Percentiles rank a stretch among this genome's conserved stretches.
phyloP scores from a whole-genome alignment of 2,113 vertebrate genomes.

The Semicossyphus pulcher region DNA sequence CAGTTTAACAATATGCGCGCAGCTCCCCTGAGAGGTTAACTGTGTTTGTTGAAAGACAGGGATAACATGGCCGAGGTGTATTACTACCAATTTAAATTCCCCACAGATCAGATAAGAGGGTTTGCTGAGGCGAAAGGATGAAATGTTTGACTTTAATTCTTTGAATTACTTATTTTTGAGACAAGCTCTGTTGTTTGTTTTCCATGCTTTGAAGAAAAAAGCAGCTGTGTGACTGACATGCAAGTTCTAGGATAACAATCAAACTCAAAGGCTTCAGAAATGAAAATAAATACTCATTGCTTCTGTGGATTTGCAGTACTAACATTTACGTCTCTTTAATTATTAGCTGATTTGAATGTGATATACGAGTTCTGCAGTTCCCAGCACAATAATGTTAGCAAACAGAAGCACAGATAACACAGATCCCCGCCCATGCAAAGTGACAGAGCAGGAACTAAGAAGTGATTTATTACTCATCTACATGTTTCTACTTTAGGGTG shows the following conservation, averaged over 20 bases:
- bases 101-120: constrained; percentile 56
- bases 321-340: constrained; percentile 36
- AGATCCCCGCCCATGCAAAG: constrained; percentile 27
- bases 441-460: constrained; percentile 33
- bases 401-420: constrained; percentile 31
- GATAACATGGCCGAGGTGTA: constrained; percentile 54
- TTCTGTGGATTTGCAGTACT: constrained; percentile 1
- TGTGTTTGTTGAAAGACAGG: constrained; percentile 67
- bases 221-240: neutral
- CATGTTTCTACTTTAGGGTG: constrained; percentile 6
- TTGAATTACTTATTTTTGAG: constrained; percentile 21
- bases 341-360: constrained; percentile 38
- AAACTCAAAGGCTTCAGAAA: neutral
- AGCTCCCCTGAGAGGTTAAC: constrained; percentile 73
- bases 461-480: constrained; percentile 34
- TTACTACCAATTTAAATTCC: constrained; percentile 63
- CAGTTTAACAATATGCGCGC: constrained; percentile 64
- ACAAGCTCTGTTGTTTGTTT: constrained; percentile 17
- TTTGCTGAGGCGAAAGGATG: constrained; percentile 11
- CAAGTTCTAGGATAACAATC: too few species aligned
- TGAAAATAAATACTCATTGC: too few species aligned
- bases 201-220: neutral
- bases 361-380: constrained; percentile 31
- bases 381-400: constrained; percentile 14
- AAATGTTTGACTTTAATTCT: constrained; percentile 45